These are phyloP conservation scores for Lamproptera curius DNA, from an alignment of 2,888 invertebrate genomes.

Conservation along the genomic window DNA sequence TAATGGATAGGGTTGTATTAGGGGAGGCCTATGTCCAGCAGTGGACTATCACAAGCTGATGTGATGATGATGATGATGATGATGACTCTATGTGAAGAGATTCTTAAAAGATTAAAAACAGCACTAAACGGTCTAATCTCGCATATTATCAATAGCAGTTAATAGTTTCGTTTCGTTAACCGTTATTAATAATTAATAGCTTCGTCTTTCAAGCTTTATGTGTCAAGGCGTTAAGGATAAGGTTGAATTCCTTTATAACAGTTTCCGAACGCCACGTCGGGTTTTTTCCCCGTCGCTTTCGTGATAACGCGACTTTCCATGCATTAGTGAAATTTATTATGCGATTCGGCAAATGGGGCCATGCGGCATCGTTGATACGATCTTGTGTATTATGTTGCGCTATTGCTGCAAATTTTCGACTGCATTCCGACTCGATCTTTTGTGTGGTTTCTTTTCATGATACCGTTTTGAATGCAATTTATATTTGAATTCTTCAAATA, in stretches of 20 bases:
- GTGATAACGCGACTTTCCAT: slow-evolving; percentile 19
- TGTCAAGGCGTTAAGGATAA: slow-evolving; percentile 4
- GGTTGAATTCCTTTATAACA: slow-evolving; percentile 4
- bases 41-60: too few species aligned
- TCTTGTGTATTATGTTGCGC: slow-evolving; percentile 17
- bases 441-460: not conserved
- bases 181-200: not conserved
- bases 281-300: not conserved
- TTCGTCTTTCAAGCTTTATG: not conserved
- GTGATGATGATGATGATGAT: too few species aligned
- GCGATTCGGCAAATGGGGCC: slow-evolving; percentile 13
- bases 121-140: too few species aligned
- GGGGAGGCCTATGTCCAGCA: too few species aligned
- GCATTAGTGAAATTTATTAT: slow-evolving; percentile 20
- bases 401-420: slow-evolving; percentile 18
- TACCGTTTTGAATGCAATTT: too few species aligned
- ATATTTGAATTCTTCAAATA: too few species aligned
- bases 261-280: not conserved
- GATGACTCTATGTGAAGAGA: too few species aligned
- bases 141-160: not conserved
- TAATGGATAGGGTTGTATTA: too few species aligned
- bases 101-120: not conserved
- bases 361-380: slow-evolving; percentile 18
- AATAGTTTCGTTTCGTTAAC: not conserved
- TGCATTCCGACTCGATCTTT: slow-evolving; percentile 11